A percentile compares a stretch with the other conserved stretches of the same genome.
Conservation (phyloP, 2,113 vertebrate species). For the Zapus hudsonius region DNA sequence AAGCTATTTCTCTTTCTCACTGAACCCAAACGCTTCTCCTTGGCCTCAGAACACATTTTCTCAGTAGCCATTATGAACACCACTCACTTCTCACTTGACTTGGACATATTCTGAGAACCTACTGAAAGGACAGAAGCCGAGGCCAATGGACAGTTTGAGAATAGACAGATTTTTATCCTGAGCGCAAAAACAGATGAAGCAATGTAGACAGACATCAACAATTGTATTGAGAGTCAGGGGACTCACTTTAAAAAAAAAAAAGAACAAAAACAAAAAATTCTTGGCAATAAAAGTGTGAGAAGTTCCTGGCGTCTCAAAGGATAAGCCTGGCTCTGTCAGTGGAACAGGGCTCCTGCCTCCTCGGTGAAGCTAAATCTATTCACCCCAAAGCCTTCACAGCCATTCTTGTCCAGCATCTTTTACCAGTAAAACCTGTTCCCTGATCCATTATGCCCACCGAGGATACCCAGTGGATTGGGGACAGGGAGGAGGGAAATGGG, state of each 20-base stretch:
- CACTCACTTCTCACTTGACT: conserved; percentile 35
- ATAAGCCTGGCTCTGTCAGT: neutral
- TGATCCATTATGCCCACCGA: too few relatives aligned
- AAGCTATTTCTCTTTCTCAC: neutral
- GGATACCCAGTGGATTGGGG: too few relatives aligned
- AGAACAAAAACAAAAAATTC: neutral
- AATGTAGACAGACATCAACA: neutral
- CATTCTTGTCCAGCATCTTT: neutral
- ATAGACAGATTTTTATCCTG: conserved; percentile 12
- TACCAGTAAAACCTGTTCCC: too few relatives aligned
- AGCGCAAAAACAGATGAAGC: neutral
- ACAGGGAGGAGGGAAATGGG: too few relatives aligned
- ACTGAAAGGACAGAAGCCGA: neutral
- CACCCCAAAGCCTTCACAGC: neutral
- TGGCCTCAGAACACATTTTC: neutral
- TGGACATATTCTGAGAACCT: neutral
- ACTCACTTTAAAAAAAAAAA: neutral
- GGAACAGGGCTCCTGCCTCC: neutral
- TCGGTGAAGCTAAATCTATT: neutral
- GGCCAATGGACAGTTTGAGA: neutral
- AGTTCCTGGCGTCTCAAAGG: neutral
- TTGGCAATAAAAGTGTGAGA: neutral
- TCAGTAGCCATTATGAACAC: neutral
- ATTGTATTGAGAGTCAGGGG: neutral
- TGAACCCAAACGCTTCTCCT: conserved; percentile 12